Conservation (phyloP, 2,888 invertebrate species). For the Dynastes tityus region DNA sequence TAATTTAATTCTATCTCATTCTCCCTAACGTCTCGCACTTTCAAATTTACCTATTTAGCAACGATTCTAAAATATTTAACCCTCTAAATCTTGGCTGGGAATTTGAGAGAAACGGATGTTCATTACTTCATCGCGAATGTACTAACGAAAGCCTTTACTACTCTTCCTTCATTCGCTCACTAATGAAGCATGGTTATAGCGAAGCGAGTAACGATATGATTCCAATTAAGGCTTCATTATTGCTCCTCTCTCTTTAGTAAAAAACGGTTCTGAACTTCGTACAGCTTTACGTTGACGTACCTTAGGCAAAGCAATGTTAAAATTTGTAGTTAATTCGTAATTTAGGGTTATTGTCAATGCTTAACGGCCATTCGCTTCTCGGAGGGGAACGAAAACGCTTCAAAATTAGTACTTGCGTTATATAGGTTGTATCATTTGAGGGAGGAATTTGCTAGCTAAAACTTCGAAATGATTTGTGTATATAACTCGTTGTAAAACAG, state of each 20-base stretch:
- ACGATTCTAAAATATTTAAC: no score
- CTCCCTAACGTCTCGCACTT: no score
- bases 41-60: no score
- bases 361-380: not conserved
- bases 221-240: conserved; percentile 36
- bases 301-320: no score
- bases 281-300: not conserved
- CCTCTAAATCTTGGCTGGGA: no score
- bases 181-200: no score
- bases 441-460: conserved; percentile 14
- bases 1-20: no score
- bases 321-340: conserved; percentile 12
- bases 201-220: conserved; percentile 5
- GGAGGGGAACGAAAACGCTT: conserved; percentile 2
- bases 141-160: no score
- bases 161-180: no score
- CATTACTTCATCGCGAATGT: no score
- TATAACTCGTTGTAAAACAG: not conserved
- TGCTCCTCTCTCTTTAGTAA: conserved; percentile 1
- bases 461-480: not conserved
- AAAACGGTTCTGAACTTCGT: not conserved
- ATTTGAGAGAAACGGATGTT: no score
- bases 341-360: conserved; percentile 34
- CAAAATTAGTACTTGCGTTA: conserved; percentile 17
- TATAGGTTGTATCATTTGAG: not conserved